phyloP scores from a whole-genome alignment of 2,888 invertebrate species.

The Phorcus lineatus region DNA sequence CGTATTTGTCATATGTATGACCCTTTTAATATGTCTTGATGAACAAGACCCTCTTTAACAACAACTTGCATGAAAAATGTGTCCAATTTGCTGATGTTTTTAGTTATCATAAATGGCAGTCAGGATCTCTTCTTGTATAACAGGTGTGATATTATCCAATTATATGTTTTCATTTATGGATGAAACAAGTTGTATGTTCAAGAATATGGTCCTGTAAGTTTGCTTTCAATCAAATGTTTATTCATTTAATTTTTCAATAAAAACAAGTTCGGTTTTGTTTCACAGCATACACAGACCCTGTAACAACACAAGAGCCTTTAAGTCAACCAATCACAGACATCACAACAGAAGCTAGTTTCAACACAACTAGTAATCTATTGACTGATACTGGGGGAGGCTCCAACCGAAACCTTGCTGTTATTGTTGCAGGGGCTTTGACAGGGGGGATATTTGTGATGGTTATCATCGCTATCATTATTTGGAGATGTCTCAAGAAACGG shows the following conservation, averaged over 20 bases:
- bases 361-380: neutral
- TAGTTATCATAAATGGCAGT: too few species aligned
- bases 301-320: too few species aligned
- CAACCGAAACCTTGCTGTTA: conserved; percentile 30
- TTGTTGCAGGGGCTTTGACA: conserved; percentile 35
- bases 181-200: too few species aligned
- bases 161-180: neutral
- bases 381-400: conserved; percentile 19
- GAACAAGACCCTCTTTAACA: too few species aligned
- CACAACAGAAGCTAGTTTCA: conserved; percentile 5
- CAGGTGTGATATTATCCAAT: neutral
- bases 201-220: neutral
- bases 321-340: neutral
- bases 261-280: neutral
- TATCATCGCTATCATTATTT: conserved; percentile 33
- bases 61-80: too few species aligned
- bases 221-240: neutral
- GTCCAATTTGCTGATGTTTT: too few species aligned
- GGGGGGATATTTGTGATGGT: conserved; percentile 32
- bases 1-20: too few species aligned
- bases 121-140: neutral
- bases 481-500: conserved; percentile 32
- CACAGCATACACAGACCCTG: neutral
- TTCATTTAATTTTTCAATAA: neutral
- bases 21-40: too few species aligned